Evolutionary conservation across 2,888 invertebrate genomes (phyloP).

Genomic region (Anoplius nigerrimus): DNA sequence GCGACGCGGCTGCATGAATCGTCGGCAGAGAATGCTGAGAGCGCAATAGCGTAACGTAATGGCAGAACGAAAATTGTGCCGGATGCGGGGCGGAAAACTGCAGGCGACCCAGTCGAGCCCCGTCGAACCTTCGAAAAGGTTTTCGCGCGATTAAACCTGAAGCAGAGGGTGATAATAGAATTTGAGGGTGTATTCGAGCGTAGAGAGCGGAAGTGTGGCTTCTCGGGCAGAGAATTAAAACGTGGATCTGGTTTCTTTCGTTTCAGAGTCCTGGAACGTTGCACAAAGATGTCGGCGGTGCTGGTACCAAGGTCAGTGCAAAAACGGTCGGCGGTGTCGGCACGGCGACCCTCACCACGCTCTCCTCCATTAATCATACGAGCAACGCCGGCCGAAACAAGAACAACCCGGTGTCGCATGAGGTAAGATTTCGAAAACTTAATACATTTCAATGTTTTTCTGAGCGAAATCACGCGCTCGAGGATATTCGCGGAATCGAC

Average conservation of each 20-base stretch:
- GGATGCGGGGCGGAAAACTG: too few relatives aligned
- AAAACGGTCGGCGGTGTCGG: constrained; percentile 72
- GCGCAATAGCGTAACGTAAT: background rate
- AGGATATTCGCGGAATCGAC: too few relatives aligned
- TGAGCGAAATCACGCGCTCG: too few relatives aligned
- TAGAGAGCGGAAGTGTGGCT: background rate
- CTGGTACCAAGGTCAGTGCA: constrained; percentile 72
- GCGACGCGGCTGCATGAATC: too few relatives aligned
- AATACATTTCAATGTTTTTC: too few relatives aligned
- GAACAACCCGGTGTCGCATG: constrained; percentile 69
- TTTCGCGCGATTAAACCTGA: too few relatives aligned
- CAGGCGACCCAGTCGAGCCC: too few relatives aligned
- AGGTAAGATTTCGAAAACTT: constrained; percentile 61
- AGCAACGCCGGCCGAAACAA: constrained; percentile 69
- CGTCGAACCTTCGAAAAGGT: too few relatives aligned
- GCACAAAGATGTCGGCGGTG: constrained; percentile 73
- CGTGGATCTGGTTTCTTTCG: constrained; percentile 35
- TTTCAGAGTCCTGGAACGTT: constrained; percentile 74
- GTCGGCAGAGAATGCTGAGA: background rate
- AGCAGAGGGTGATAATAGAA: too few relatives aligned
- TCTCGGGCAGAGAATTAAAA: constrained; percentile 12
- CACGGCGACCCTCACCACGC: constrained; percentile 72
- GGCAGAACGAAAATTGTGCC: background rate
- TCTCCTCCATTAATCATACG: constrained; percentile 72
- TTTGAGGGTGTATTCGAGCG: background rate